phyloP scores from a whole-genome alignment of 2,113 vertebrate species.

The Nematolebias whitei region DNA sequence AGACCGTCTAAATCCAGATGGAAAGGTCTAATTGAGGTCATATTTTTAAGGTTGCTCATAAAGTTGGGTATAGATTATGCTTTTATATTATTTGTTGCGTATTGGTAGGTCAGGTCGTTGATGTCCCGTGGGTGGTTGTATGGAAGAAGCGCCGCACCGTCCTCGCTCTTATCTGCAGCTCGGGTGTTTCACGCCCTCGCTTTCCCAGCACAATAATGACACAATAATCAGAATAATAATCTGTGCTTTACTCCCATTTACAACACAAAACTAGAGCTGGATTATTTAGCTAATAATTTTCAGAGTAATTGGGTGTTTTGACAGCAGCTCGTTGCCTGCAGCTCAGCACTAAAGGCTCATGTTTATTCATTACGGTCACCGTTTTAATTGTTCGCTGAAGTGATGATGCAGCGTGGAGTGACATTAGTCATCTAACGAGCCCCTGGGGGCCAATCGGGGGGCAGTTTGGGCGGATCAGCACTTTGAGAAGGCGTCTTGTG shows the following conservation, averaged over 20 bases:
- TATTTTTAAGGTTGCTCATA: too few relatives aligned
- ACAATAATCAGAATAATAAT: background rate
- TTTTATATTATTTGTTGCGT: too few relatives aligned
- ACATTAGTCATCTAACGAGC: conserved; percentile 18
- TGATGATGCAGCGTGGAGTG: conserved; percentile 17
- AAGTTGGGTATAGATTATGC: too few relatives aligned
- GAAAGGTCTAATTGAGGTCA: too few relatives aligned
- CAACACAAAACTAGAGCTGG: background rate
- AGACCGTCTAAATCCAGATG: too few relatives aligned
- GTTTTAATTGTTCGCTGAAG: conserved; percentile 15
- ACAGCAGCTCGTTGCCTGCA: background rate
- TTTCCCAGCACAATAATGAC: background rate
- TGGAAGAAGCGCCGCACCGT: background rate
- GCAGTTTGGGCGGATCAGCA: conserved; percentile 28
- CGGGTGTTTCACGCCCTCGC: background rate
- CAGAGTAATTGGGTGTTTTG: background rate
- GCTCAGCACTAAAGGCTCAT: conserved; percentile 2
- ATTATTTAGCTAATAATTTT: background rate
- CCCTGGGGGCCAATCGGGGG: conserved; percentile 11
- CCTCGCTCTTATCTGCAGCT: too few relatives aligned
- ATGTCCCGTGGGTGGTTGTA: too few relatives aligned
- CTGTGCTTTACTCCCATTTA: background rate
- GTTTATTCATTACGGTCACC: background rate
- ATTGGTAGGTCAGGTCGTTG: too few relatives aligned
- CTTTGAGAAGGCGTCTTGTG: background rate